Percentiles rank a stretch among this genome's conserved stretches.
phyloP scores from a whole-genome alignment of 1,140 invertebrate genomes.

The Meloidogyne chitwoodi region DNA sequence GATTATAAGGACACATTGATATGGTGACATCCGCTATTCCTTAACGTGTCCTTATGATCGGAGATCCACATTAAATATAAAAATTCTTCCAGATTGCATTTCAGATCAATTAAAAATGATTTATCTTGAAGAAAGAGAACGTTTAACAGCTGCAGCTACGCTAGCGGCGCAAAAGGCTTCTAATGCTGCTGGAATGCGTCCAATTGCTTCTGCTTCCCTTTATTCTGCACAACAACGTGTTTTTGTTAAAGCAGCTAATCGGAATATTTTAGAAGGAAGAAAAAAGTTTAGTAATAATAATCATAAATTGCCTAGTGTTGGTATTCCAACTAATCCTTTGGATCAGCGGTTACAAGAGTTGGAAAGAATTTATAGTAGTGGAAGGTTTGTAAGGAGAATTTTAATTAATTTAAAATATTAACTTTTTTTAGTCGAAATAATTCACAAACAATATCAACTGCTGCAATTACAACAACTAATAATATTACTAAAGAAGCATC shows the following conservation, averaged over 20 bases:
- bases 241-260: not conserved
- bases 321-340: slow-evolving; percentile 11
- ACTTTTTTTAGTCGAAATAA: not conserved
- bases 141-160: slow-evolving; percentile 20
- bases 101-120: slow-evolving; percentile 57
- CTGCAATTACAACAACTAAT: not conserved
- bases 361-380: slow-evolving; percentile 24
- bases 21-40: no score
- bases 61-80: not conserved
- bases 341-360: slow-evolving; percentile 19
- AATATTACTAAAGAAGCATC: not conserved
- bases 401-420: not conserved
- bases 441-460: not conserved
- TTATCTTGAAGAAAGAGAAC: slow-evolving; percentile 50
- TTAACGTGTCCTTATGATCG: no score
- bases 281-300: not conserved
- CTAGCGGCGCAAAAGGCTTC: slow-evolving; percentile 10
- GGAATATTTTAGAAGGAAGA: not conserved
- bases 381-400: not conserved
- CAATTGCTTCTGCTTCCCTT: not conserved
- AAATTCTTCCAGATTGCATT: slow-evolving; percentile 28
- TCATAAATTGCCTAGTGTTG: not conserved
- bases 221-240: slow-evolving; percentile 14
- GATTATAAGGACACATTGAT: no score
- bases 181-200: not conserved